A percentile compares a stretch with the other conserved stretches of the same genome.
phyloP scores from a whole-genome alignment of 2,113 vertebrate species.

The Clarias gariepinus region DNA sequence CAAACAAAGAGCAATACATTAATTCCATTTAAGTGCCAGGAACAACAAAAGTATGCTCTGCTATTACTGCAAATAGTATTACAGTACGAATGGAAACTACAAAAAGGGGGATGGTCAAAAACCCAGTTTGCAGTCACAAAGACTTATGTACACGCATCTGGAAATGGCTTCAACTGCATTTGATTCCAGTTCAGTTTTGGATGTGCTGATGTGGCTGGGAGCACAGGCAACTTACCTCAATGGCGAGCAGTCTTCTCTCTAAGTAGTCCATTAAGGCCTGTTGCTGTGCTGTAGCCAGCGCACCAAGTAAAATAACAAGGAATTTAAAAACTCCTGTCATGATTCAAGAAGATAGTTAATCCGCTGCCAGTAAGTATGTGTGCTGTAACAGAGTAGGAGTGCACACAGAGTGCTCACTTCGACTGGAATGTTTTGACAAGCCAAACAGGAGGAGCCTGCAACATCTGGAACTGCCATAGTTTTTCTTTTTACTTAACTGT shows the following conservation, averaged over 20 bases:
- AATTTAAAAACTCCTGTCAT: constrained; percentile 50
- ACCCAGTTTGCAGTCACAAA: not conserved
- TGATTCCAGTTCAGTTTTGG: constrained; percentile 60
- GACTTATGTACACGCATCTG: not conserved
- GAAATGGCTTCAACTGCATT: constrained; percentile 15
- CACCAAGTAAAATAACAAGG: constrained; percentile 64
- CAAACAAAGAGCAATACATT: not conserved
- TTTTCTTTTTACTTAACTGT: constrained; percentile 24
- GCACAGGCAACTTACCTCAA: constrained; percentile 71
- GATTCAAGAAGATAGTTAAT: constrained; percentile 2
- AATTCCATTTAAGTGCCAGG: not conserved
- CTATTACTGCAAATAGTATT: not conserved
- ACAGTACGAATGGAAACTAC: not conserved
- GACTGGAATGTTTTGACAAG: constrained; percentile 53
- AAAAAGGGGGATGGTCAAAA: not conserved
- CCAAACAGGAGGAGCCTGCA: constrained; percentile 49
- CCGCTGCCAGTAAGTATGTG: constrained; percentile 3
- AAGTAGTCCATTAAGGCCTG: constrained; percentile 79
- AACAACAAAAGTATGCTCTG: not conserved
- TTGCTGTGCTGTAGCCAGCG: constrained; percentile 69
- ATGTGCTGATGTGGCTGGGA: constrained; percentile 58
- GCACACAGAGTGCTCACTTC: constrained; percentile 3
- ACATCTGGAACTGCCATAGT: constrained; percentile 49
- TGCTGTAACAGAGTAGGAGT: constrained; percentile 16
- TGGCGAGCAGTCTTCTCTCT: constrained; percentile 74